Base-by-base conservation (phyloP, 1,140 invertebrate species). In the Babylonia areolata region DNA sequence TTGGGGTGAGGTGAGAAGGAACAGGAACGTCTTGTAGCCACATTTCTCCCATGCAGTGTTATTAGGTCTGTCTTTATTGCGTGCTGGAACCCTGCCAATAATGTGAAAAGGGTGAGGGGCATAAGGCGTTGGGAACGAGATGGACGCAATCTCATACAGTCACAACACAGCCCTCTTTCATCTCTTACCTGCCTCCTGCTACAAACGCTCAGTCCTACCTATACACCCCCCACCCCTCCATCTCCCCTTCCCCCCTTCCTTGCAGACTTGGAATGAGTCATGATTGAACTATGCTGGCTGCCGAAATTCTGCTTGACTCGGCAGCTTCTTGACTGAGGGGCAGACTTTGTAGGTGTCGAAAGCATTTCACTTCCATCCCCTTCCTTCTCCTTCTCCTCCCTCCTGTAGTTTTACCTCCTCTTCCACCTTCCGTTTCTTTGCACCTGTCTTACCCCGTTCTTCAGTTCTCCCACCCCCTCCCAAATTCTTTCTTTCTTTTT, bases 231-330 rank as follows among this genome's bases (percentile, higher is more conserved):
- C 54, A 33, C 84, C 51, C 39, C 20, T 37, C 81, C 64, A 42
- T 33, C 82, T 58, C 81, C 17, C 64, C 37, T 39, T 3, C n/a
- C 46, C 46, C 46, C 46, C 46, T 0, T 64, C 58, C 20, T 51
- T 51, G 20, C 9, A 51, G 46, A 11, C 6, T 77, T 40, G 84
- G 46, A 54, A 64, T 85, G 84, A 85, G 33, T 85, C 84, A 85
- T 33, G 37, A 31, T 64, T 80, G 31, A 85, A 85, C n/a, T 85
- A 85, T 64, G 58, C 23, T 20, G 58, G 58, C 58, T 23, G 28
- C 58, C 17, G 15, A 64, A 64, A 23, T 23, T 12, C 58, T 64
- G 20, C 28, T 23, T 64, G 58, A 12, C 58, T 20, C 58, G 20
- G 58, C 58, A 64, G 58, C 15, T 5, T 64, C 58, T 64, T 23